Conservation (phyloP, 2,113 vertebrate species). For the Serinus canaria region DNA sequence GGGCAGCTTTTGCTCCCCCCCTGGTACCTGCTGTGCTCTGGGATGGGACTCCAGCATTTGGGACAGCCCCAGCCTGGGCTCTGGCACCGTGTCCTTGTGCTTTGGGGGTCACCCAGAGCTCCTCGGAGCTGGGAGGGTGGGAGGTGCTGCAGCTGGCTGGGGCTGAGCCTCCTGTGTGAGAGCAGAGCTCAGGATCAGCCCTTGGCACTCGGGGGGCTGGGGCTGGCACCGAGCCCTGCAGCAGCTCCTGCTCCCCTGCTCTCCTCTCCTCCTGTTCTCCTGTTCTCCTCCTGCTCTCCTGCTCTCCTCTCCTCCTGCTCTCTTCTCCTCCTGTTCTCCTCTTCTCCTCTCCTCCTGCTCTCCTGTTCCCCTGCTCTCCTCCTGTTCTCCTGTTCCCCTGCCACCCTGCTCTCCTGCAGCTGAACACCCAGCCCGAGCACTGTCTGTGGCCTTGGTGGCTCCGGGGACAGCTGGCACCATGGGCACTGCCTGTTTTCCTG, state of each 20-base stretch:
- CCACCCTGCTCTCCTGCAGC: not conserved
- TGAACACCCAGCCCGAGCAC: too few species aligned
- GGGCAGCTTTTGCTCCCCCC: not conserved
- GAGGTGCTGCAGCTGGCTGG: not conserved
- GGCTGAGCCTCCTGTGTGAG: rapidly evolving
- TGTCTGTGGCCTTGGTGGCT: not conserved
- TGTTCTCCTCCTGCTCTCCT: too few species aligned
- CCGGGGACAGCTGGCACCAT: rapidly evolving
- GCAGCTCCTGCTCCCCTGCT: not conserved
- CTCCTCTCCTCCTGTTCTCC: too few species aligned
- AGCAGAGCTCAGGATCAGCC: not conserved
- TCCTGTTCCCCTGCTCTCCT: too few species aligned
- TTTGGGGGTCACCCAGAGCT: not conserved
- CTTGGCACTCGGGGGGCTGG: rapidly evolving
- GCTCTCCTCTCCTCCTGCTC: too few species aligned
- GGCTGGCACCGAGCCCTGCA: not conserved
- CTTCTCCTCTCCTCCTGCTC: too few species aligned
- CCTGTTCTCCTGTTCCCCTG: too few species aligned
- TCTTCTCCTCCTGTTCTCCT: too few species aligned
- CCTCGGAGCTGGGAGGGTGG: rapidly evolving
- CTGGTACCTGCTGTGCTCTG: not conserved
- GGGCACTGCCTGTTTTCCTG: rapidly evolving
- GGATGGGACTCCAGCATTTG: not conserved
- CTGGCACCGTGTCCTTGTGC: rapidly evolving
- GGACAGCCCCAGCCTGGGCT: not conserved